Evolutionary conservation across 2,797 vertebrate genomes (phyloP).

Genomic region (Catharus ustulatus): DNA sequence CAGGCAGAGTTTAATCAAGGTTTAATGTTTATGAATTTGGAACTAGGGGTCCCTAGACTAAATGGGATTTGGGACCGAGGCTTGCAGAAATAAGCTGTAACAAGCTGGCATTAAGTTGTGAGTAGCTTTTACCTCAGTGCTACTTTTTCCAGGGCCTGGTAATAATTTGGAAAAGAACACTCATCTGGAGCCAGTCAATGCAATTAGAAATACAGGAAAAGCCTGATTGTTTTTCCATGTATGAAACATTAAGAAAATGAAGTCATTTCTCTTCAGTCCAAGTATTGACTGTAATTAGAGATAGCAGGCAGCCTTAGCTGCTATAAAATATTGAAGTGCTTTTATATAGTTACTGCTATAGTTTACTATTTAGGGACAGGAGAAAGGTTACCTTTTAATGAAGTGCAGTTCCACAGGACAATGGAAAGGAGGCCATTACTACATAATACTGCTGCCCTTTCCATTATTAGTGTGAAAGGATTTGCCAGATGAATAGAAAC

Average conservation of each 20-base stretch:
- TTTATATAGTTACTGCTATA: constrained; percentile 49
- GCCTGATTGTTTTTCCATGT: constrained; percentile 74
- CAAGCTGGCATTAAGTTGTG: constrained; percentile 31
- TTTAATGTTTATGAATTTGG: constrained; percentile 47
- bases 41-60: constrained; percentile 33
- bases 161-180: constrained; percentile 73
- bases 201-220: constrained; percentile 71
- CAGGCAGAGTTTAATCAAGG: constrained; percentile 61
- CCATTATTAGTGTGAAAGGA: constrained; percentile 55
- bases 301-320: constrained; percentile 54
- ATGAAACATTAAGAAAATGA: constrained; percentile 77
- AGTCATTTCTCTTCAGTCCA: constrained; percentile 63
- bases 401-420: constrained; percentile 58
- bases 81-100: constrained; percentile 39
- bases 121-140: constrained; percentile 54
- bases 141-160: constrained; percentile 51
- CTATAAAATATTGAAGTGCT: constrained; percentile 63
- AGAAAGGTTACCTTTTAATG: constrained; percentile 62
- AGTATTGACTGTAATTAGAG: constrained; percentile 74
- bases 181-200: constrained; percentile 49
- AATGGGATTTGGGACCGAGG: constrained; percentile 3
- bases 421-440: constrained; percentile 26
- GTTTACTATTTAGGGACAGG: constrained; percentile 66
- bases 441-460: constrained; percentile 33
- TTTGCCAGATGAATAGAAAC: constrained; percentile 37